Evolutionary conservation across 1,140 invertebrate species (phyloP).

Genomic region (Bathynomus jamesi): DNA sequence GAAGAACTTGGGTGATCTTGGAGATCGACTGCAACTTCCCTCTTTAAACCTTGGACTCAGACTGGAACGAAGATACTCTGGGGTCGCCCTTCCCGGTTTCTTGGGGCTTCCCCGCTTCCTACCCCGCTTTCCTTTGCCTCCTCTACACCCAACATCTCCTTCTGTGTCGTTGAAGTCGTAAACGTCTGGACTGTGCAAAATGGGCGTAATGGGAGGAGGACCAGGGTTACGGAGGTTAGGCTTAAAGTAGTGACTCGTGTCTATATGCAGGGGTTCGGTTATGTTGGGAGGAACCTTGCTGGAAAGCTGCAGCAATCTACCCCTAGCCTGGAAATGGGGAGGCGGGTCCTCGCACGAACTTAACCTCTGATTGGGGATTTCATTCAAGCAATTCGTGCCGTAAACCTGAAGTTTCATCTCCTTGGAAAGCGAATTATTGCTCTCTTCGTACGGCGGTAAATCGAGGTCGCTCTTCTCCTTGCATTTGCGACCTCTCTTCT

Average conservation of each 20-base stretch:
- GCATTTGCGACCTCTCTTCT: conserved; percentile 24
- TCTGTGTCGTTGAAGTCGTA: conserved; percentile 37
- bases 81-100: conserved; percentile 7
- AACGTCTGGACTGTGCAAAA: conserved; percentile 25
- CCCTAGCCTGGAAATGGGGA: too few species aligned
- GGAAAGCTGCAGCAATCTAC: neutral
- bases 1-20: conserved; percentile 30
- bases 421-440: neutral
- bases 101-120: conserved; percentile 23
- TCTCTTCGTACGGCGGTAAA: neutral
- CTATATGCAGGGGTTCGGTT: conserved; percentile 24
- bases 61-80: conserved; percentile 15
- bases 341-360: neutral
- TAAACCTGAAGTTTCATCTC: neutral
- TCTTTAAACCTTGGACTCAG: conserved; percentile 17
- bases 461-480: conserved; percentile 7
- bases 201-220: conserved; percentile 20
- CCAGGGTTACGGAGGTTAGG: conserved; percentile 16
- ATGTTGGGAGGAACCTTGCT: neutral
- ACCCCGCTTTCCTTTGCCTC: conserved; percentile 22
- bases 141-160: conserved; percentile 18
- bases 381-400: neutral
- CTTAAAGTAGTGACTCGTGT: conserved; percentile 13
- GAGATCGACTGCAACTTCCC: conserved; percentile 15
- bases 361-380: too few species aligned